Conservation (phyloP, 2,888 invertebrate genomes). For the Notodonta dromedarius region DNA sequence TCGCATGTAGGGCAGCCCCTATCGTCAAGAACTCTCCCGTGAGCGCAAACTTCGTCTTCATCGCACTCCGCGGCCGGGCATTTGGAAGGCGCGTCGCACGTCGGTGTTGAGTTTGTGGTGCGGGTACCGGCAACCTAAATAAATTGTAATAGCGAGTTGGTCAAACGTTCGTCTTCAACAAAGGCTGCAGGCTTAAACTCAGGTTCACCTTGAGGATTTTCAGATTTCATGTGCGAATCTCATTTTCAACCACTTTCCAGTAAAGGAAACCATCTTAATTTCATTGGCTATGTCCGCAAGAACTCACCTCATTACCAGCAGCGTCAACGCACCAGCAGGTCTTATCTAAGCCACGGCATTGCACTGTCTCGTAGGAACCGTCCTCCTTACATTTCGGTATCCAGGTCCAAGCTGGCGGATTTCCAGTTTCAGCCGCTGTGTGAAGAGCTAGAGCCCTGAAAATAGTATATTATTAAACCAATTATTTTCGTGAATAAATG, state of each 20-base stretch:
- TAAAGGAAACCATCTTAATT: not conserved
- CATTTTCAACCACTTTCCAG: not conserved
- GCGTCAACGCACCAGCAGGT: slow-evolving; percentile 93
- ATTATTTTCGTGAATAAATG: not conserved
- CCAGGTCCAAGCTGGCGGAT: slow-evolving; percentile 89
- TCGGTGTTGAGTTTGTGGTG: slow-evolving; percentile 83
- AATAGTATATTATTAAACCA: not conserved
- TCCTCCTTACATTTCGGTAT: slow-evolving; percentile 89
- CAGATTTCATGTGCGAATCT: too few species aligned
- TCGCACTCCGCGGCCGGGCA: slow-evolving; percentile 65
- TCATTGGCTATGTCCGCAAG: not conserved
- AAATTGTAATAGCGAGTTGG: not conserved
- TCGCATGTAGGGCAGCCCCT: slow-evolving; percentile 90
- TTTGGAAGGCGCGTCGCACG: slow-evolving; percentile 59
- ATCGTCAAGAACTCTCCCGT: slow-evolving; percentile 67
- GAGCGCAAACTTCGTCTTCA: slow-evolving; percentile 59
- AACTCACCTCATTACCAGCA: slow-evolving; percentile 87
- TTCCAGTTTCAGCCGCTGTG: slow-evolving; percentile 83
- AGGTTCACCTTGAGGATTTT: too few species aligned
- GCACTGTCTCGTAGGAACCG: slow-evolving; percentile 88
- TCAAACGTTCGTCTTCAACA: too few species aligned
- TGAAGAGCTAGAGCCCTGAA: slow-evolving; percentile 71
- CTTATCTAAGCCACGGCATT: slow-evolving; percentile 88
- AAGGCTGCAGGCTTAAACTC: too few species aligned
- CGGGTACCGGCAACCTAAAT: slow-evolving; percentile 86